Evolutionary conservation across 2,888 invertebrate genomes (phyloP).

Genomic region (Hipparchia semele): DNA sequence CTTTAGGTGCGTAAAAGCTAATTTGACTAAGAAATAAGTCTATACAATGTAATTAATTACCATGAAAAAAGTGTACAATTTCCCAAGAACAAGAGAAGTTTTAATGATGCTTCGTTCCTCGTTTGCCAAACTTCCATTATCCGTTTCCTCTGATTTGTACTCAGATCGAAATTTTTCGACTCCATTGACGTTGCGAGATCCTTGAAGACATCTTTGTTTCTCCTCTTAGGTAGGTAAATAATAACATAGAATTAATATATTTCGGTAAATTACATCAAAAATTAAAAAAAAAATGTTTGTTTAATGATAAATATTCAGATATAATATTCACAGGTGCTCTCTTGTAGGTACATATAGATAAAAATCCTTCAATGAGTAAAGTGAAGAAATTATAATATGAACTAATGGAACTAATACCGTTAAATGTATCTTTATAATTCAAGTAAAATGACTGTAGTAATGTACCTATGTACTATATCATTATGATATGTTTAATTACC

Average conservation of each 20-base stretch:
- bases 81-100: slow-evolving; percentile 59
- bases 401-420: too few relatives aligned
- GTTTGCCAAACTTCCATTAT: slow-evolving; percentile 58
- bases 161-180: slow-evolving; percentile 61
- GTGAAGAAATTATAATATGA: too few relatives aligned
- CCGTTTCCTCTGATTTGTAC: slow-evolving; percentile 53
- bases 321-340: too few relatives aligned
- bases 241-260: background rate
- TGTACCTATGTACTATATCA: too few relatives aligned
- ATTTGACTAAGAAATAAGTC: background rate
- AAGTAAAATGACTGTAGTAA: too few relatives aligned
- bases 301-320: too few relatives aligned
- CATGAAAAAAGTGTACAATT: slow-evolving; percentile 61
- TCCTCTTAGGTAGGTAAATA: slow-evolving; percentile 45
- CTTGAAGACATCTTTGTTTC: slow-evolving; percentile 55
- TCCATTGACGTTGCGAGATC: slow-evolving; percentile 63
- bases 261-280: too few relatives aligned
- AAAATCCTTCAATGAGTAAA: too few relatives aligned
- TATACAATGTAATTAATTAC: slow-evolving; percentile 44
- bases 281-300: too few relatives aligned
- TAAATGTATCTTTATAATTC: too few relatives aligned
- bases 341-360: too few relatives aligned
- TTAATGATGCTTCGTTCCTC: slow-evolving; percentile 58
- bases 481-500: slow-evolving; percentile 50
- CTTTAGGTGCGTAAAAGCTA: background rate